Evolutionary conservation across 2,888 invertebrate genomes (phyloP).

Genomic region (Volucella bombylans): DNA sequence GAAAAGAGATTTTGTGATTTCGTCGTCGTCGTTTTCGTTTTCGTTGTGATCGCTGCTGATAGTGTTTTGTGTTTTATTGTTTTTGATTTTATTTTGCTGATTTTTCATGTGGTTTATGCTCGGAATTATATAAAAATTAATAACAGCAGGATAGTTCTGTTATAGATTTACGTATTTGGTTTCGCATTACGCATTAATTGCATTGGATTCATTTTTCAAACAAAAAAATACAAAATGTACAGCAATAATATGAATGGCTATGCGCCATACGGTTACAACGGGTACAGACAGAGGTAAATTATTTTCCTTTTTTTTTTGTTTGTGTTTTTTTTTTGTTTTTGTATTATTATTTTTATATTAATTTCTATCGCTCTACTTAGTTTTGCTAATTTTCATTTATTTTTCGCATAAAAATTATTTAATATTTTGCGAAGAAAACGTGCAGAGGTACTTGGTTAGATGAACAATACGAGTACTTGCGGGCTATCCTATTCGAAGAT

Average conservation of each 20-base stretch:
- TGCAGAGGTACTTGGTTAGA: constrained; percentile 31
- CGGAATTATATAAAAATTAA: constrained; percentile 28
- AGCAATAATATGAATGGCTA: constrained; percentile 78
- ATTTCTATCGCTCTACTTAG: constrained; percentile 16
- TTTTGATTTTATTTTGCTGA: constrained; percentile 60
- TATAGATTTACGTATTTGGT: constrained; percentile 38
- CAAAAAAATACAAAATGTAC: constrained; percentile 75
- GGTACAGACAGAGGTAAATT: constrained; percentile 78
- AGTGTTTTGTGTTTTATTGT: constrained; percentile 62
- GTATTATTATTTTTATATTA: constrained; percentile 33
- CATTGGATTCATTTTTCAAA: constrained; percentile 42
- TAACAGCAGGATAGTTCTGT: constrained; percentile 35
- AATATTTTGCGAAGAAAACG: constrained; percentile 6
- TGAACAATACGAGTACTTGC: constrained; percentile 9
- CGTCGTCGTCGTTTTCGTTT: constrained; percentile 37
- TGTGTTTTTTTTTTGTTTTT: neutral
- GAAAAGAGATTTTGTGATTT: constrained; percentile 35
- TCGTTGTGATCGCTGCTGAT: constrained; percentile 52
- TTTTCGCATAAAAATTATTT: neutral
- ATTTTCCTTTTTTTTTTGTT: constrained; percentile 46
- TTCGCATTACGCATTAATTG: constrained; percentile 23
- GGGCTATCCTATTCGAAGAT: constrained; percentile 24
- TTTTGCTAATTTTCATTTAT: constrained; percentile 1
- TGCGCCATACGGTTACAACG: constrained; percentile 78
- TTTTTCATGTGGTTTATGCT: constrained; percentile 39